These are phyloP conservation scores for Chromis chromis DNA, from an alignment of 2,797 vertebrate genomes.

Conservation along the genomic window DNA sequence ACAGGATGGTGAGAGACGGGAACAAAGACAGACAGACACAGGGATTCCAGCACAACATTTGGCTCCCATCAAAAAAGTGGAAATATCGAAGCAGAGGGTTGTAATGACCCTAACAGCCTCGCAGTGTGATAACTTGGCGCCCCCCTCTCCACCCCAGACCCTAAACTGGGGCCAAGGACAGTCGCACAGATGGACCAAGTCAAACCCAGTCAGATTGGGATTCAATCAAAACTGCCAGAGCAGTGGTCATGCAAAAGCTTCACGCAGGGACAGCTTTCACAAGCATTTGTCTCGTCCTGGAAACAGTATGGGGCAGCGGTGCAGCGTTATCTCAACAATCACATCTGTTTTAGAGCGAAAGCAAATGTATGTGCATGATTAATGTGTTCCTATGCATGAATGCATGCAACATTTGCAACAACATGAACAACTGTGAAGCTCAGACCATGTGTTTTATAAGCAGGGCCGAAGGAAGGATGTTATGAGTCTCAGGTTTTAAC, in stretches of 20 bases:
- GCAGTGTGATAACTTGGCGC: conserved; percentile 74
- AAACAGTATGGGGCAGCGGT: conserved; percentile 56
- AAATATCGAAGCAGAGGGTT: conserved; percentile 77
- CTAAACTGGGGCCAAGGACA: conserved; percentile 79
- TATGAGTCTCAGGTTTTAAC: neutral
- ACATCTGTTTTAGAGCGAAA: conserved; percentile 69
- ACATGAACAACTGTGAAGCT: conserved; percentile 14
- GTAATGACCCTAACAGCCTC: conserved; percentile 83
- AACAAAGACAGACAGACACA: conserved; percentile 82
- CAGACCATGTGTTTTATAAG: conserved; percentile 10
- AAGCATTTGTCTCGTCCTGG: conserved; percentile 74
- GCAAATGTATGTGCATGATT: conserved; percentile 36
- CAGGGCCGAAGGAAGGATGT: neutral
- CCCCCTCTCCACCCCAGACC: conserved; percentile 59
- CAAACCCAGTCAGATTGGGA: conserved; percentile 75
- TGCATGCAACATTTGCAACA: conserved; percentile 22
- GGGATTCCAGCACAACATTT: conserved; percentile 82
- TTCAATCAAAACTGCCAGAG: conserved; percentile 77
- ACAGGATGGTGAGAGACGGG: conserved; percentile 82
- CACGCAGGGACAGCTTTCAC: conserved; percentile 73
- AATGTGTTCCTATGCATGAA: conserved; percentile 14
- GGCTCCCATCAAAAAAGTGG: conserved; percentile 80
- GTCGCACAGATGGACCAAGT: conserved; percentile 81
- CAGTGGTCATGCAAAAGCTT: conserved; percentile 68
- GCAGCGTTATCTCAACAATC: conserved; percentile 62